phyloP scores from a whole-genome alignment of 2,113 vertebrate genomes.

The Pampusana beccarii region DNA sequence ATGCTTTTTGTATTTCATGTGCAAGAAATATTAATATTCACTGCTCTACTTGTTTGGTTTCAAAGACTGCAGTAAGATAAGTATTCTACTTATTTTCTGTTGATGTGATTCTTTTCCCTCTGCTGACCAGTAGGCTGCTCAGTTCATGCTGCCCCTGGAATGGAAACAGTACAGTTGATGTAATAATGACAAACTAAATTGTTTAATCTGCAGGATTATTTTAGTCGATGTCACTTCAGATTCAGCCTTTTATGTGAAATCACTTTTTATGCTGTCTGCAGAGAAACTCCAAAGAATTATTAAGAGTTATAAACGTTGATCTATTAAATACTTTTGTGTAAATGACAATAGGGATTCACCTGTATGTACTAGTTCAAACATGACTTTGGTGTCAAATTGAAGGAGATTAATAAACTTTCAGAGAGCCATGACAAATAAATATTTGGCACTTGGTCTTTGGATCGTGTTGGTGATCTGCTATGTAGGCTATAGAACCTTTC shows the following conservation, averaged over 20 bases:
- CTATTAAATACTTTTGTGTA: neutral
- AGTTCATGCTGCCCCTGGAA: neutral
- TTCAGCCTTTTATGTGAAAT: neutral
- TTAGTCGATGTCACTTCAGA: neutral
- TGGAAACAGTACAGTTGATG: neutral
- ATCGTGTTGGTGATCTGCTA: neutral
- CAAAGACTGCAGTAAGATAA: neutral
- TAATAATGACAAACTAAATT: neutral
- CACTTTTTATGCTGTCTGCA: neutral
- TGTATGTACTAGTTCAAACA: neutral
- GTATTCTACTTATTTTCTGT: neutral
- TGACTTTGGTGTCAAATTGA: neutral
- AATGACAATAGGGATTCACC: neutral
- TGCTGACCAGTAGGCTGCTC: neutral
- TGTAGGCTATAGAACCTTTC: neutral
- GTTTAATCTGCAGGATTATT: neutral
- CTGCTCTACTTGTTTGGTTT: neutral
- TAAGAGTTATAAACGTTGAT: neutral
- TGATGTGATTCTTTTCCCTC: neutral
- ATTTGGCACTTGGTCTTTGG: constrained; percentile 21
- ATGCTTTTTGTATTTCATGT: neutral
- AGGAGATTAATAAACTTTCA: neutral
- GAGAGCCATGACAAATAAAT: neutral
- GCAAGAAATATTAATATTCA: neutral
- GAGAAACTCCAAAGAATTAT: neutral